Evolutionary conservation across 2,113 vertebrate species (phyloP).

Genomic region (Speoplatyrhinus poulsoni): DNA sequence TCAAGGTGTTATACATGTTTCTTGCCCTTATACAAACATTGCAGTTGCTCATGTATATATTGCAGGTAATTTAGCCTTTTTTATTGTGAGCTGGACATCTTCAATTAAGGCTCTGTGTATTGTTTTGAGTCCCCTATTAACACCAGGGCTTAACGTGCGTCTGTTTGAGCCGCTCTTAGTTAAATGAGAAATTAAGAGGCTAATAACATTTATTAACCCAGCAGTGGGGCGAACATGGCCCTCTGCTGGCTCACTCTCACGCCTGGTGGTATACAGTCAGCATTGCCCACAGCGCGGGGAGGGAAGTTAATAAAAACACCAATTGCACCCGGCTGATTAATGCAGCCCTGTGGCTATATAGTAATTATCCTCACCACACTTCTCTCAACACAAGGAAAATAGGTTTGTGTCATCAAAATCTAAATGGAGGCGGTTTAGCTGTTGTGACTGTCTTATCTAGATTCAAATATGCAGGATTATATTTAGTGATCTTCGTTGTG

Average conservation of each 20-base stretch:
- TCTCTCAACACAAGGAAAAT: conserved; percentile 59
- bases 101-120: conserved; percentile 46
- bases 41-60: no score
- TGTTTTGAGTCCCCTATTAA: conserved; percentile 61
- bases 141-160: conserved; percentile 36
- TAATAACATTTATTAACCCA: conserved; percentile 75
- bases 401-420: conserved; percentile 44
- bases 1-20: neutral
- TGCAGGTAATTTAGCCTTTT: neutral
- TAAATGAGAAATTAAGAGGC: conserved; percentile 71
- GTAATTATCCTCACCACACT: conserved; percentile 74
- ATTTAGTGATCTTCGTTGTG: conserved; percentile 18
- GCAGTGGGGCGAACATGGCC: conserved; percentile 39
- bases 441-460: conserved; percentile 36
- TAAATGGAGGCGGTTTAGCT: conserved; percentile 35
- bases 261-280: conserved; percentile 41
- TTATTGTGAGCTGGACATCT: conserved; percentile 40
- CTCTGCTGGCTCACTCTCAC: conserved; percentile 31
- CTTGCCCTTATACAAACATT: neutral
- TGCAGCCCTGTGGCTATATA: conserved; percentile 70
- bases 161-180: conserved; percentile 54
- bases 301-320: conserved; percentile 65
- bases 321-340: conserved; percentile 70
- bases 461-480: conserved; percentile 11
- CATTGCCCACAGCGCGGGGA: conserved; percentile 40